Conservation (phyloP, 2,113 vertebrate genomes). For the Rhinoptilus africanus region DNA sequence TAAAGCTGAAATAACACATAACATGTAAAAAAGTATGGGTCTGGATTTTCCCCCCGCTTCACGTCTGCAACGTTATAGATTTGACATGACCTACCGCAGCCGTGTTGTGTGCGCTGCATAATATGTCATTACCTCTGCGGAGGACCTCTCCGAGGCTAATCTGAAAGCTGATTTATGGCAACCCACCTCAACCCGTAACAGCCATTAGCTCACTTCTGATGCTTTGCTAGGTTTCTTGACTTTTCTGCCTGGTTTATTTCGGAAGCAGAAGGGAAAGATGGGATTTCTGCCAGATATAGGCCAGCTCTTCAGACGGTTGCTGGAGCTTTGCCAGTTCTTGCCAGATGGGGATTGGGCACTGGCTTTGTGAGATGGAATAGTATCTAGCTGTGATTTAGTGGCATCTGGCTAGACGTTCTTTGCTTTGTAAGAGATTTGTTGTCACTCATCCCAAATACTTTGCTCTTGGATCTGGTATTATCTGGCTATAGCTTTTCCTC, state of each 20-base stretch:
- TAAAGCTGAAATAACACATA: not conserved
- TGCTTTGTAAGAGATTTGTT: constrained; percentile 21
- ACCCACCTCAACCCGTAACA: not conserved
- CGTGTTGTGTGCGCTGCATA: accelerated
- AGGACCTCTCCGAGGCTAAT: not conserved
- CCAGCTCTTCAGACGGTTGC: not conserved
- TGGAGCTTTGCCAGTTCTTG: not conserved
- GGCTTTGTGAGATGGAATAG: not conserved
- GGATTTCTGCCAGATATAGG: not conserved
- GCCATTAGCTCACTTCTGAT: not conserved
- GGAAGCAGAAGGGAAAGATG: not conserved
- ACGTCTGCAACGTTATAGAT: not conserved
- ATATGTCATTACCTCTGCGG: accelerated
- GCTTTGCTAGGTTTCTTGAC: not conserved
- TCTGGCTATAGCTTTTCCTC: constrained; percentile 6
- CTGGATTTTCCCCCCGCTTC: not conserved
- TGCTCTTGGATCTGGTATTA: not conserved
- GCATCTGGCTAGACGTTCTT: constrained; percentile 1
- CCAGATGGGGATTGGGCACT: not conserved
- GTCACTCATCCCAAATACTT: constrained; percentile 19
- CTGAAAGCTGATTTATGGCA: not conserved
- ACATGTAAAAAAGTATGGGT: not conserved
- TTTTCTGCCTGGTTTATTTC: not conserved
- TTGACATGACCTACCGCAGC: not conserved
- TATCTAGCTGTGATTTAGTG: not conserved